A percentile compares a stretch with the other conserved stretches of the same genome.
These are phyloP conservation scores for Gadus chalcogrammus DNA, from an alignment of 2,113 vertebrate species.

Conservation along the genomic window DNA sequence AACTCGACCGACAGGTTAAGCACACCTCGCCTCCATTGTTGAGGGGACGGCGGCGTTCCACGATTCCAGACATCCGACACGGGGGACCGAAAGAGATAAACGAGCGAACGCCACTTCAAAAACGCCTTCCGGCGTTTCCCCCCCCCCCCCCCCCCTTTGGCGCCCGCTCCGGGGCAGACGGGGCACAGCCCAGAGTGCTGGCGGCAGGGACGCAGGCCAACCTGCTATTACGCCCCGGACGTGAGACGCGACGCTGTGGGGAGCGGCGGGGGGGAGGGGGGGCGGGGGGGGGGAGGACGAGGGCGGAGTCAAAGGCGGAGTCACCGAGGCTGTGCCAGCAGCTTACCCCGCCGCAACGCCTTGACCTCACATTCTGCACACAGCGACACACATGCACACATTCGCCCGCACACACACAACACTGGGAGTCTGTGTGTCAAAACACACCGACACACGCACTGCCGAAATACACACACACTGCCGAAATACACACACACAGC, in stretches of 20 bases:
- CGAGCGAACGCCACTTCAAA: no score
- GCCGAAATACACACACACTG: no score
- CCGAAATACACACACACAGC: no score
- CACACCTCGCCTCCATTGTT: no score
- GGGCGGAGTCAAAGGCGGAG: conserved; percentile 36
- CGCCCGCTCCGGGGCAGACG: no score
- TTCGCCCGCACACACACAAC: neutral
- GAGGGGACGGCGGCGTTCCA: no score
- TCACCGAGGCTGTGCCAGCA: conserved; percentile 23
- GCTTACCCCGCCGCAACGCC: conserved; percentile 22
- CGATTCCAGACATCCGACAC: no score
- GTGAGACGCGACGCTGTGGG: neutral
- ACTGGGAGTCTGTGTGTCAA: neutral
- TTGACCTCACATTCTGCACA: conserved; percentile 37
- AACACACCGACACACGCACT: neutral
- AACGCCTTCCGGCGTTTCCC: no score
- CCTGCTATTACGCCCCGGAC: conserved; percentile 6
- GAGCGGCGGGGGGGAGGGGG: conserved; percentile 3
- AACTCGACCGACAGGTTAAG: no score
- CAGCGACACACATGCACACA: neutral
- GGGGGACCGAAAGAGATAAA: no score
- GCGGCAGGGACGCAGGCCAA: conserved; percentile 11
- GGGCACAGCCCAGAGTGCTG: no score
- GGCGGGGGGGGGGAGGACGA: conserved; percentile 7
- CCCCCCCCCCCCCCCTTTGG: no score